Evolutionary conservation across 2,888 invertebrate species (phyloP).

Genomic region (Campaea margaritaria): DNA sequence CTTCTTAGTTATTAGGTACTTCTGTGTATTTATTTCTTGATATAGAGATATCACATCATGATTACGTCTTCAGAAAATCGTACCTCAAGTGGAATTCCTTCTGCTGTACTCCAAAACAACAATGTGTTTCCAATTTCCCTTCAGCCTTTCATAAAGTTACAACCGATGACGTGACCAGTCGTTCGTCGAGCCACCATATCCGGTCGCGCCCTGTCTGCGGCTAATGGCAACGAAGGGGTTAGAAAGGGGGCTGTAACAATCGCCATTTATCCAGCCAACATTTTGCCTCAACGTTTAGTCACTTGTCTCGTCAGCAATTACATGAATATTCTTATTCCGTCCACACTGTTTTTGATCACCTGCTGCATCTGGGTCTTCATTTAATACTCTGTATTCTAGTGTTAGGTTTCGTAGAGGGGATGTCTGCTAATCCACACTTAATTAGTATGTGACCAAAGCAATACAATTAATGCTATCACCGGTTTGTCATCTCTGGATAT

Average conservation of each 20-base stretch:
- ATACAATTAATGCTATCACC: too few relatives aligned
- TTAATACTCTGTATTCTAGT: neutral
- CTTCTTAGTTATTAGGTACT: neutral
- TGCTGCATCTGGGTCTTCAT: neutral
- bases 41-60: too few relatives aligned
- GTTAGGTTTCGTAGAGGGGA: too few relatives aligned
- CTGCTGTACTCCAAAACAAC: neutral
- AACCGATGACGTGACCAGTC: slow-evolving; percentile 22
- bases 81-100: too few relatives aligned
- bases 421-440: too few relatives aligned
- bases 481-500: too few relatives aligned
- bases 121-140: neutral
- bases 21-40: too few relatives aligned
- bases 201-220: slow-evolving; percentile 69
- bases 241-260: slow-evolving; percentile 5
- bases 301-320: neutral
- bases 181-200: slow-evolving; percentile 55
- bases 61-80: too few relatives aligned
- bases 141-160: slow-evolving; percentile 11
- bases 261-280: slow-evolving; percentile 8
- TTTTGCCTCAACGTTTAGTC: neutral
- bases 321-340: neutral
- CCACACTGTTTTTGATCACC: neutral
- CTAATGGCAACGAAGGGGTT: slow-evolving; percentile 50
- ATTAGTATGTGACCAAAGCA: too few relatives aligned